Evolutionary conservation across 2,888 invertebrate species (phyloP).

Genomic region (Neoitamus cyanurus): DNA sequence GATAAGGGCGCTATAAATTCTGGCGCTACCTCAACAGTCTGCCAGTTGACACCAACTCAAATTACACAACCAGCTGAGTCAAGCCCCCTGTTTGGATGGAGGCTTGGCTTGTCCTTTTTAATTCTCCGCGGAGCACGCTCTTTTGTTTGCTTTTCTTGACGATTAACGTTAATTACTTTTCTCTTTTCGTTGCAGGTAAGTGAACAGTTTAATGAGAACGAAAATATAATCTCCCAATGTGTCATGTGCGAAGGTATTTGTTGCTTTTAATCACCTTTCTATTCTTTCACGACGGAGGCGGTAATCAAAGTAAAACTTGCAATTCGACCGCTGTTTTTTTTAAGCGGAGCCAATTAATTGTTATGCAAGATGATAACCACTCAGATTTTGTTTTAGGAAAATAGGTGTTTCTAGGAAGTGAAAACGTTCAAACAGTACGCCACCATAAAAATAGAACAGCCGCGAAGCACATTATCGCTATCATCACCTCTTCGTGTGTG

Average conservation of each 20-base stretch:
- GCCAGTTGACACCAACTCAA: slow-evolving; percentile 16
- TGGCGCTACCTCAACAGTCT: slow-evolving; percentile 27
- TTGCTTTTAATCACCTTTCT: not conserved
- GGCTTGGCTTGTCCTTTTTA: not conserved
- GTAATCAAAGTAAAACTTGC: not conserved
- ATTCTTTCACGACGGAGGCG: not conserved
- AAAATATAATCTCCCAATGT: not conserved
- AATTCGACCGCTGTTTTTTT: not conserved
- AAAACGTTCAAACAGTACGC: not conserved
- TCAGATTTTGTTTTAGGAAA: not conserved
- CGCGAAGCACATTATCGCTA: not conserved
- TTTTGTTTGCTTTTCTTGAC: not conserved
- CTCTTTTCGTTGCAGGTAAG: not conserved
- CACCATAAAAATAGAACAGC: not conserved
- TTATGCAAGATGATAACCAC: not conserved
- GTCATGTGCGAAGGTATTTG: not conserved
- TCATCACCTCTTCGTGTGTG: not conserved
- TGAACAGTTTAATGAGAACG: not conserved
- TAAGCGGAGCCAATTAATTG: not conserved
- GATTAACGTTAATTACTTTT: not conserved
- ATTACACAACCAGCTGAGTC: not conserved
- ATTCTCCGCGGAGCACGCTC: not conserved
- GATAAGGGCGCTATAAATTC: slow-evolving; percentile 17
- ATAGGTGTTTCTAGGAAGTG: not conserved
- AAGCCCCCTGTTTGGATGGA: not conserved